These are phyloP conservation scores for Nephrotoma guestfalica DNA, from an alignment of 2,888 invertebrate genomes.

Conservation along the genomic window DNA sequence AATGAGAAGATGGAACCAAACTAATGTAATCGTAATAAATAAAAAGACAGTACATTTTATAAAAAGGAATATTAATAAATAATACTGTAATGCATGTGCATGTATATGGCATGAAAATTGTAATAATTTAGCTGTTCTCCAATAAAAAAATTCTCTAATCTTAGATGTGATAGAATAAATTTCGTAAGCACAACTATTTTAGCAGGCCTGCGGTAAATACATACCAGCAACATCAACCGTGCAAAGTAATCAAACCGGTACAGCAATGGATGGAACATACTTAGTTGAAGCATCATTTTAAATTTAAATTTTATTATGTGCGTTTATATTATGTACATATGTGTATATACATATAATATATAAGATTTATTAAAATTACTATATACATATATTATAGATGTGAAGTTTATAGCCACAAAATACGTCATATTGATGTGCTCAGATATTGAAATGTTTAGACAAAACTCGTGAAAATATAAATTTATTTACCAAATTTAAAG, in stretches of 20 bases:
- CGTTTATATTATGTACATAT: not conserved
- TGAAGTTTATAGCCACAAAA: not conserved
- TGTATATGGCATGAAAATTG: not conserved
- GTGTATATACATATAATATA: not conserved
- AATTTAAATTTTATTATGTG: constrained; percentile 13
- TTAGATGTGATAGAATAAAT: not conserved
- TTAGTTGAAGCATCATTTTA: constrained; percentile 75
- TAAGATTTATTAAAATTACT: not conserved
- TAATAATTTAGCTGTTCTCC: not conserved
- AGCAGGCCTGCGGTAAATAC: constrained; percentile 77
- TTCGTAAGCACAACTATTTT: constrained; percentile 19
- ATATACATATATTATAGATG: not conserved
- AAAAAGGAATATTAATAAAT: not conserved
- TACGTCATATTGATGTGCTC: not conserved
- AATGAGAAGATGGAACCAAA: not conserved
- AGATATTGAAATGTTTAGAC: not conserved
- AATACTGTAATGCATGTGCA: not conserved
- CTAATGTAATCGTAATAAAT: not conserved
- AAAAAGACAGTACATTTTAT: not conserved
- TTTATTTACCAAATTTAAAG: no score
- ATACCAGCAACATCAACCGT: constrained; percentile 72
- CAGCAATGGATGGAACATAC: constrained; percentile 72
- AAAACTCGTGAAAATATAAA: not conserved
- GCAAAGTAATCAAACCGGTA: constrained; percentile 65
- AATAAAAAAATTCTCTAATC: not conserved